phyloP scores from a whole-genome alignment of 2,113 vertebrate species.

The Pluvianellus socialis region DNA sequence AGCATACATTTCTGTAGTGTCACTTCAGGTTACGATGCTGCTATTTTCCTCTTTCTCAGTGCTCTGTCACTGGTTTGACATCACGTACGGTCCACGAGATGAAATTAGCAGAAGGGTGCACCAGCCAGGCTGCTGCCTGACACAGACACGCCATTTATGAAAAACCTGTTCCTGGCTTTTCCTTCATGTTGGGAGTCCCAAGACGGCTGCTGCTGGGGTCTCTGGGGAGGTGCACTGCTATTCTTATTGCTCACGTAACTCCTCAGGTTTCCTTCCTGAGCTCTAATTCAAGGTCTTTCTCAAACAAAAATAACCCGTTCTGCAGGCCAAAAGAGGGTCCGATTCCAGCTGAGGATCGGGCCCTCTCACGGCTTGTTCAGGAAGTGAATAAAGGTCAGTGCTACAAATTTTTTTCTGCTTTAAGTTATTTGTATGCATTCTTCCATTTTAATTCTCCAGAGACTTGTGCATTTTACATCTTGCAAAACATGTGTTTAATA shows the following conservation, averaged over 20 bases:
- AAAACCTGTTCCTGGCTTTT: not conserved
- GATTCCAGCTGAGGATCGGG: not conserved
- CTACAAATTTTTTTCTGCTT: not conserved
- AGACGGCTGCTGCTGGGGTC: not conserved
- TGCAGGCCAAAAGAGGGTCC: not conserved
- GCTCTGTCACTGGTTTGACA: not conserved
- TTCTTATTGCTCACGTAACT: fast-evolving
- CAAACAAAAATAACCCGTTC: not conserved
- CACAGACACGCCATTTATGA: not conserved
- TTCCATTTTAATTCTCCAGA: not conserved
- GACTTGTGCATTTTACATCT: not conserved
- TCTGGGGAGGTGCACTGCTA: not conserved
- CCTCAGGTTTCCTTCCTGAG: not conserved
- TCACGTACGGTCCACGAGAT: fast-evolving
- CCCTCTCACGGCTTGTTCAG: not conserved
- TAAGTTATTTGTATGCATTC: not conserved
- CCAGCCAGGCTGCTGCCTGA: not conserved
- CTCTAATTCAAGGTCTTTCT: not conserved
- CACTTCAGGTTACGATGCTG: not conserved
- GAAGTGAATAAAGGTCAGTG: not conserved
- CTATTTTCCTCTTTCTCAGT: not conserved
- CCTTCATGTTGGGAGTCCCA: fast-evolving
- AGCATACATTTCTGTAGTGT: not conserved
- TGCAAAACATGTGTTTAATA: not conserved
- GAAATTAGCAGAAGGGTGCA: not conserved